A percentile compares a stretch with the other conserved stretches of the same genome.
Conservation (phyloP, 1,140 invertebrate genomes). For the Arion vulgaris region DNA sequence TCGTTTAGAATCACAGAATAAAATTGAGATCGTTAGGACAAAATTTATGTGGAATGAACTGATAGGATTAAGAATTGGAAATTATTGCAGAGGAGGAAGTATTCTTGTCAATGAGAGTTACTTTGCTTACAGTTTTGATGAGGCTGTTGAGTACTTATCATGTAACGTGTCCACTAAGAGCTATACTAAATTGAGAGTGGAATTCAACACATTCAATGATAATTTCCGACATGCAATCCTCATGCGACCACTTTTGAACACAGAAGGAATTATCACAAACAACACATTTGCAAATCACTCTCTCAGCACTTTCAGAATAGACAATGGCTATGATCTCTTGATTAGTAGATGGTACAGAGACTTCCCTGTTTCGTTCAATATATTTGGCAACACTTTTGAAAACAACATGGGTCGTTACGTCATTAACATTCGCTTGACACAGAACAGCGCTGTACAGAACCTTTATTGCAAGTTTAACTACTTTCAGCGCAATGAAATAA, state of each 20-base stretch:
- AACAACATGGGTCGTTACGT: conserved; percentile 90
- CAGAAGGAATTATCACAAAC: conserved; percentile 71
- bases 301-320: conserved; percentile 89
- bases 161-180: conserved; percentile 62
- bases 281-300: conserved; percentile 88
- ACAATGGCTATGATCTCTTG: conserved; percentile 81
- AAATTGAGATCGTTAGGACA: conserved; percentile 59
- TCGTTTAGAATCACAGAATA: conserved; percentile 56
- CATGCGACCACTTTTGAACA: conserved; percentile 68
- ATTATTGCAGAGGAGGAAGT: conserved; percentile 66
- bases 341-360: conserved; percentile 70
- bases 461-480: conserved; percentile 91
- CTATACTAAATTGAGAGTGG: conserved; percentile 68
- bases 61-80: conserved; percentile 68
- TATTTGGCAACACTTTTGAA: conserved; percentile 91
- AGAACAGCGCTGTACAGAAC: conserved; percentile 86
- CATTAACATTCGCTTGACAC: conserved; percentile 87
- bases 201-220: conserved; percentile 65
- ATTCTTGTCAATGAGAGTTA: conserved; percentile 65
- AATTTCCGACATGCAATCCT: conserved; percentile 68
- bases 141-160: conserved; percentile 68
- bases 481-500: conserved; percentile 87
- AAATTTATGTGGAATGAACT: conserved; percentile 64
- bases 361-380: conserved; percentile 75
- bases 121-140: conserved; percentile 63